phyloP scores from a whole-genome alignment of 2,888 invertebrate genomes.

The Pristionchus entomophagus region DNA sequence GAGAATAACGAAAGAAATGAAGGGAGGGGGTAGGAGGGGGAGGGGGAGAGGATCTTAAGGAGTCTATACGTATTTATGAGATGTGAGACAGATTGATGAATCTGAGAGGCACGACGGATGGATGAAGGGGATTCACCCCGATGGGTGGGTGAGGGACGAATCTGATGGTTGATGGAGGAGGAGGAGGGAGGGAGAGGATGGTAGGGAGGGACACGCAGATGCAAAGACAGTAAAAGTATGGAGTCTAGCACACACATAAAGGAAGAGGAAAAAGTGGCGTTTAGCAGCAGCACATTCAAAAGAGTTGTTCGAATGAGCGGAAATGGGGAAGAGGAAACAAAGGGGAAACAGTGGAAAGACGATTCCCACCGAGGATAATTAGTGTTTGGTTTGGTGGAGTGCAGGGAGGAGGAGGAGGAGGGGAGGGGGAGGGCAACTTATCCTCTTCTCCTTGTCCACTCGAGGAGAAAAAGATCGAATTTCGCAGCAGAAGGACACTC shows the following conservation, averaged over 20 bases:
- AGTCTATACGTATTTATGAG: constrained; percentile 37
- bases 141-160: not conserved
- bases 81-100: constrained; percentile 39
- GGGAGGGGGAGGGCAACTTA: constrained; percentile 23
- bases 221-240: not conserved
- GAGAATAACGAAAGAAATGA: constrained; percentile 40
- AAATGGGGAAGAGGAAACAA: not conserved
- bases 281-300: not conserved
- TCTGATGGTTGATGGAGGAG: not conserved
- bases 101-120: constrained; percentile 8
- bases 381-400: constrained; percentile 6
- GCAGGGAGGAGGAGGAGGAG: not conserved
- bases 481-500: constrained; percentile 31
- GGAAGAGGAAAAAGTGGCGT: not conserved
- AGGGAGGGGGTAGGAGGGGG: not conserved
- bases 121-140: not conserved
- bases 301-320: not conserved
- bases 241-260: not conserved
- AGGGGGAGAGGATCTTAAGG: not conserved
- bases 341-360: constrained; percentile 9
- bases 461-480: not conserved
- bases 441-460: not conserved
- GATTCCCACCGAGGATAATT: constrained; percentile 10
- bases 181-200: not conserved
- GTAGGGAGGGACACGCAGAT: not conserved